Percentiles rank a stretch among this genome's conserved stretches.
Evolutionary conservation across 2,888 invertebrate species (phyloP).

Genomic region (Alitta virens): DNA sequence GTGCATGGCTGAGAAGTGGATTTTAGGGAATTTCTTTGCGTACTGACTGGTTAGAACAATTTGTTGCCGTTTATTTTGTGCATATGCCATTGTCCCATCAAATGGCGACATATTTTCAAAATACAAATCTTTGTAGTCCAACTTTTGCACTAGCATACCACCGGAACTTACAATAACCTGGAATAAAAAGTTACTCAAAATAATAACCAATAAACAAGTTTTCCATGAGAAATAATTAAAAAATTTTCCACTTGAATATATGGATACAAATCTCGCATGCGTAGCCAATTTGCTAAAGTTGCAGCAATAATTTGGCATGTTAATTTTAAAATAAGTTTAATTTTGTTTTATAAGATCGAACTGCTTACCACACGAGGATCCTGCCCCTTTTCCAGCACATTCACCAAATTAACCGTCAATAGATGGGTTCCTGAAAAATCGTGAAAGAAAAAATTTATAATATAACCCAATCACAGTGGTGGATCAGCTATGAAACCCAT

Average conservation of each 20-base stretch:
- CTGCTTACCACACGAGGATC: slow-evolving; percentile 49
- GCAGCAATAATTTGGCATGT: too few species aligned
- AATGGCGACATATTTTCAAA: slow-evolving; percentile 57
- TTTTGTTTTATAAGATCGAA: too few species aligned
- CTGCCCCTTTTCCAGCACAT: slow-evolving; percentile 47
- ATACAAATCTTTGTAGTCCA: slow-evolving; percentile 57
- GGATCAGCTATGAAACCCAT: too few species aligned
- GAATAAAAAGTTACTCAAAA: too few species aligned
- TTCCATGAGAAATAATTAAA: too few species aligned
- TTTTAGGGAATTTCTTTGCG: slow-evolving; percentile 52
- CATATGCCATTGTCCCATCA: slow-evolving; percentile 59
- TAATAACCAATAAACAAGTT: too few species aligned
- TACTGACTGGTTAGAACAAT: slow-evolving; percentile 57
- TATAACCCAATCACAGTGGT: too few species aligned
- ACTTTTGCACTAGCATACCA: slow-evolving; percentile 59
- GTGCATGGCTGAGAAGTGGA: slow-evolving; percentile 60
- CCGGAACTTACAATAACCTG: slow-evolving; percentile 59
- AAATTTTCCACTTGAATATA: too few species aligned
- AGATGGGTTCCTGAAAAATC: slow-evolving; percentile 55
- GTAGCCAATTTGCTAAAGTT: too few species aligned
- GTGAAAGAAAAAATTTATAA: too few species aligned
- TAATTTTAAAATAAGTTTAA: too few species aligned
- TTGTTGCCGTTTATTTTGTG: slow-evolving; percentile 60
- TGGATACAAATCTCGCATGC: too few species aligned
- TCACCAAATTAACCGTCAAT: slow-evolving; percentile 53